Conservation (phyloP, 2,113 vertebrate species). For the Stegostoma tigrinum region DNA sequence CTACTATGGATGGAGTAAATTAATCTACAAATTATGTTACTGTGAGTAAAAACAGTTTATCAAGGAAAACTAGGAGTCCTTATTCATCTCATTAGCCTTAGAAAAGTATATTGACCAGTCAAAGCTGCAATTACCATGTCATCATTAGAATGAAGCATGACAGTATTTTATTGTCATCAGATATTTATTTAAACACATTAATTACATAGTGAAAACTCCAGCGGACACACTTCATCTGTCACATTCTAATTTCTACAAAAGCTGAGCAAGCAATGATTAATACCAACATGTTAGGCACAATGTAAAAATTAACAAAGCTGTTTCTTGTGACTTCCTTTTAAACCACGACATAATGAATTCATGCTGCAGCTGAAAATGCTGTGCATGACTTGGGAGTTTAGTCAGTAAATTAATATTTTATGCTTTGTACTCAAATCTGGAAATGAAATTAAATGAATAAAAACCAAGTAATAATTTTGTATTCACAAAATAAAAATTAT, state of each 20-base stretch:
- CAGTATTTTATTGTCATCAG: slow-evolving; percentile 38
- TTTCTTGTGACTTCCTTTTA: not conserved
- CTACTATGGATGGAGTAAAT: not conserved
- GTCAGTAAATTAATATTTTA: not conserved
- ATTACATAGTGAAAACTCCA: slow-evolving; percentile 37
- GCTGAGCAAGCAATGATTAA: not conserved
- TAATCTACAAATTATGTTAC: slow-evolving; percentile 23
- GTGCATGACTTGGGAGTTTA: not conserved
- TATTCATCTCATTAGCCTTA: slow-evolving; percentile 42
- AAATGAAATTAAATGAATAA: not conserved
- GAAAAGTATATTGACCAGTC: slow-evolving; percentile 40
- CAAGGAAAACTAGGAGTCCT: not conserved
- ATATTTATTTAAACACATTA: slow-evolving; percentile 35
- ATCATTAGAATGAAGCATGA: slow-evolving; percentile 43
- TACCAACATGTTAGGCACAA: not conserved
- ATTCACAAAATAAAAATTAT: not conserved
- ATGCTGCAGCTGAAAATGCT: not conserved
- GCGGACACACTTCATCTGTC: slow-evolving; percentile 51
- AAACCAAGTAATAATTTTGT: not conserved
- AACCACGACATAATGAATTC: not conserved
- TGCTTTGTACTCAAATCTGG: not conserved
- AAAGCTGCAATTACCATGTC: slow-evolving; percentile 43
- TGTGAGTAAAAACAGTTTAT: slow-evolving; percentile 20
- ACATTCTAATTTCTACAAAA: not conserved
- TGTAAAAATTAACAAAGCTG: slow-evolving; percentile 23